Evolutionary conservation across 2,888 invertebrate genomes (phyloP).

Genomic region (Tineola bisselliella): DNA sequence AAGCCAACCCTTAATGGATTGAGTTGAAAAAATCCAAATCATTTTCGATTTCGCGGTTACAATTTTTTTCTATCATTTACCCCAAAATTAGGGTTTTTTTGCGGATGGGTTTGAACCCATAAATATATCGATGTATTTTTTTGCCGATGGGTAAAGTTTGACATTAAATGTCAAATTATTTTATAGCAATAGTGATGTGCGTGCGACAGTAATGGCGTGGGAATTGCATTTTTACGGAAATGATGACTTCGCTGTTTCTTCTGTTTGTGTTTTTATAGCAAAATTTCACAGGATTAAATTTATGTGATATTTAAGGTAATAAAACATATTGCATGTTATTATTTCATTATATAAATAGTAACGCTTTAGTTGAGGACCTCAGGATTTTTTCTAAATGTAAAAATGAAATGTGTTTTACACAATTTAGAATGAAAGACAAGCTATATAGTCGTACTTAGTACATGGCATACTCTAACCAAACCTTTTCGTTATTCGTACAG

Average conservation of each 20-base stretch:
- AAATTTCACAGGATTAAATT: slow-evolving; percentile 14
- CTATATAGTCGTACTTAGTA: too few relatives aligned
- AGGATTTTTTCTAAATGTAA: too few relatives aligned
- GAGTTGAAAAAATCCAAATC: slow-evolving; percentile 18
- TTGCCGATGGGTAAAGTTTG: slow-evolving; percentile 35
- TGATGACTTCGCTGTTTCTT: slow-evolving; percentile 49
- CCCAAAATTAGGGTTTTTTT: slow-evolving; percentile 23
- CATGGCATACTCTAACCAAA: too few relatives aligned
- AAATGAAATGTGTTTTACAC: too few relatives aligned
- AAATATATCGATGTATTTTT: slow-evolving; percentile 22
- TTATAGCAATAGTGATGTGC: slow-evolving; percentile 41
- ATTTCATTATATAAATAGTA: not conserved
- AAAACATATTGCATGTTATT: not conserved
- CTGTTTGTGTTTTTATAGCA: slow-evolving; percentile 14
- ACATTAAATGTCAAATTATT: slow-evolving; percentile 61
- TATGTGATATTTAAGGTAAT: not conserved
- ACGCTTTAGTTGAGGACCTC: too few relatives aligned
- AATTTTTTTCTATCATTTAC: slow-evolving; percentile 28
- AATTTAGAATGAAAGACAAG: too few relatives aligned
- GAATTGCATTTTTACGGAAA: slow-evolving; percentile 37
- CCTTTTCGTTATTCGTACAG: too few relatives aligned
- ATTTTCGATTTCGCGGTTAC: slow-evolving; percentile 46
- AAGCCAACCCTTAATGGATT: not conserved
- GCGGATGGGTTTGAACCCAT: slow-evolving; percentile 33
- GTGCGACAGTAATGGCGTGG: slow-evolving; percentile 34